Conservation (phyloP, 2,113 vertebrate species). For the Bucco capensis region DNA sequence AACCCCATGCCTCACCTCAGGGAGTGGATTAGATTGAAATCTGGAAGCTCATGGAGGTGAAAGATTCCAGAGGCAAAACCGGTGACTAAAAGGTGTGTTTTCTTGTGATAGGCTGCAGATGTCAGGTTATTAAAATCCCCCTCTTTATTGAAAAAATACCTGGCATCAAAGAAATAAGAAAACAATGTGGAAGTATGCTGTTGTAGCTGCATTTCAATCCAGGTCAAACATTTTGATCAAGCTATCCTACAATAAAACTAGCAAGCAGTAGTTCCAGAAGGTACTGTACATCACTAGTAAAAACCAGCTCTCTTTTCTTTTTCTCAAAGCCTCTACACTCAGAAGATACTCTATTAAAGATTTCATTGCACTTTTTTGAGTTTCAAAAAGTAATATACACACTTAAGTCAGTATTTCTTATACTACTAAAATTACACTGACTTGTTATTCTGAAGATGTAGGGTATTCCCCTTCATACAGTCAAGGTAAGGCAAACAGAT, state of each 20-base stretch:
- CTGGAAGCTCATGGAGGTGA: slow-evolving; percentile 93
- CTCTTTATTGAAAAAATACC: slow-evolving; percentile 94
- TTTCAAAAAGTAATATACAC: neutral
- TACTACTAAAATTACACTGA: neutral
- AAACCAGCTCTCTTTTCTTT: neutral
- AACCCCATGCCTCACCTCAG: slow-evolving; percentile 78
- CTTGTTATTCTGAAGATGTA: neutral
- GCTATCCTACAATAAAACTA: neutral
- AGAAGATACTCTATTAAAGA: neutral
- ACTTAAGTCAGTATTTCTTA: neutral
- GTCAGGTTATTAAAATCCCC: slow-evolving; percentile 91
- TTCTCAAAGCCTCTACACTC: neutral
- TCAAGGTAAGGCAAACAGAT: neutral
- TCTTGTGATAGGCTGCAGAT: slow-evolving; percentile 85
- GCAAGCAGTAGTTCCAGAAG: neutral
- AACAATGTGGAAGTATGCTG: neutral
- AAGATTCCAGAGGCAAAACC: slow-evolving; percentile 93
- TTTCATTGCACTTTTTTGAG: neutral
- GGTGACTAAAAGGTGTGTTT: slow-evolving; percentile 86
- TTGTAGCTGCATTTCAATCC: neutral
- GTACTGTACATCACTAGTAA: neutral
- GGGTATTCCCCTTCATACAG: neutral
- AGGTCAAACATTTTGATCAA: neutral
- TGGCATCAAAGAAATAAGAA: slow-evolving; percentile 38
- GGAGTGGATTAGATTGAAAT: slow-evolving; percentile 93